phyloP scores from a whole-genome alignment of 2,888 invertebrate species.

The Eurois occulta region DNA sequence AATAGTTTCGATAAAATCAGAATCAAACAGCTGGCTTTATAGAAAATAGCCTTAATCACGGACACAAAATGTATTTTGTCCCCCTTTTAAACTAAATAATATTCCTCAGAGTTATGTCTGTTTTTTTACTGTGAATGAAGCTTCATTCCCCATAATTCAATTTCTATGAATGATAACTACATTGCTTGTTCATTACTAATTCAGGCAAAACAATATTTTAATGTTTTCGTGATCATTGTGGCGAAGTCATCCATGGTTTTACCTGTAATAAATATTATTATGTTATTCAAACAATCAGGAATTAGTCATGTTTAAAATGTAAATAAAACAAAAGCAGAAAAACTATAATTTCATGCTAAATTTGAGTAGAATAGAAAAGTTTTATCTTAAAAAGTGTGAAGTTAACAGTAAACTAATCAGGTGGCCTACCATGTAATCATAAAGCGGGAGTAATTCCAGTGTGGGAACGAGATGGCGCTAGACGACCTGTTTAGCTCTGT shows the following conservation, averaged over 20 bases:
- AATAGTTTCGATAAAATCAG: background rate
- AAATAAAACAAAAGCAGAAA: background rate
- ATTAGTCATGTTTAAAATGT: background rate
- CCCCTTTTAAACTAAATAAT: background rate
- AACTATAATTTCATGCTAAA: background rate
- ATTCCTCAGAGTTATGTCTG: background rate
- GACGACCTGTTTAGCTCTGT: too few relatives aligned
- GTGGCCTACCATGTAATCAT: too few relatives aligned
- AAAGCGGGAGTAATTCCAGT: too few relatives aligned
- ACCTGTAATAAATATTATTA: background rate
- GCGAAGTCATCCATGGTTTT: background rate
- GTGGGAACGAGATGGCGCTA: too few relatives aligned
- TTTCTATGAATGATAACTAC: background rate
- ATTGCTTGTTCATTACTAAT: background rate
- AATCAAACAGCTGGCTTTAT: background rate
- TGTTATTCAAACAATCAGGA: background rate
- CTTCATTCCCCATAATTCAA: background rate
- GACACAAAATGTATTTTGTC: background rate
- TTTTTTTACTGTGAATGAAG: background rate
- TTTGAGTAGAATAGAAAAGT: background rate
- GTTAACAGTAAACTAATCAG: constrained; percentile 27
- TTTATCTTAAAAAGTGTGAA: constrained; percentile 15
- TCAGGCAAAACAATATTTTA: background rate
- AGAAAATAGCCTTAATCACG: background rate
- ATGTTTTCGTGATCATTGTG: background rate